Evolutionary conservation across 2,888 invertebrate genomes (phyloP).

Genomic region (Dolichopus griseipennis): DNA sequence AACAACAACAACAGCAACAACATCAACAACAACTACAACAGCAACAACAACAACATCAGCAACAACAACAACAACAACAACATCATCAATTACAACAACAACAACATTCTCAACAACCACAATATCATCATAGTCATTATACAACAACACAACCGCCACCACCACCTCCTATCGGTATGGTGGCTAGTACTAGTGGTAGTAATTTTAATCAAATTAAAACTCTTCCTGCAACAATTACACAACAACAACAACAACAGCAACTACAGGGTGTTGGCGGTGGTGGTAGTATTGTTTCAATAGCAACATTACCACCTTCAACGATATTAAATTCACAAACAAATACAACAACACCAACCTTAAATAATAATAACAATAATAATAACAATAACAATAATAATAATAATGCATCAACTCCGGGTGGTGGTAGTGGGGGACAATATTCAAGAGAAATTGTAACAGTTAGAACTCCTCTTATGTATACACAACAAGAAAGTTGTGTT

Average conservation of each 20-base stretch:
- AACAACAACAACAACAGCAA: background rate
- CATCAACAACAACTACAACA: slow-evolving; percentile 19
- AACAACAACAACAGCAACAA: slow-evolving; percentile 25
- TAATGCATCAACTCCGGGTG: slow-evolving; percentile 28
- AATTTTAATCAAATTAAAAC: slow-evolving; percentile 4
- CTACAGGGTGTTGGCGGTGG: background rate
- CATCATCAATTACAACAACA: slow-evolving; percentile 38
- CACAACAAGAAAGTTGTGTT: slow-evolving; percentile 60
- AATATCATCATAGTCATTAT: slow-evolving; percentile 9
- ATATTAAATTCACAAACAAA: slow-evolving; percentile 9
- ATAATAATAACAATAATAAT: slow-evolving; percentile 5
- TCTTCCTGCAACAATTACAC: slow-evolving; percentile 8
- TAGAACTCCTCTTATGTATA: slow-evolving; percentile 58
- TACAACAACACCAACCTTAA: background rate
- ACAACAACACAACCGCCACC: slow-evolving; percentile 7
- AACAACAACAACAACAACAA: slow-evolving; percentile 37
- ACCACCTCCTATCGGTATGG: slow-evolving; percentile 5
- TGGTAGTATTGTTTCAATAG: background rate
- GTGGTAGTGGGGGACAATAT: slow-evolving; percentile 34
- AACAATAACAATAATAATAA: slow-evolving; percentile 8
- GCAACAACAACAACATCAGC: slow-evolving; percentile 31
- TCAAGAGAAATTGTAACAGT: slow-evolving; percentile 58
- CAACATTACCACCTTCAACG: slow-evolving; percentile 5
- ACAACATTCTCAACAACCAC: slow-evolving; percentile 25
- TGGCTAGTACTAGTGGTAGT: slow-evolving; percentile 2